Percentiles rank a stretch among this genome's conserved stretches.
Evolutionary conservation across 2,797 vertebrate genomes (phyloP).

Genomic region (Pteronotus mesoamericanus): DNA sequence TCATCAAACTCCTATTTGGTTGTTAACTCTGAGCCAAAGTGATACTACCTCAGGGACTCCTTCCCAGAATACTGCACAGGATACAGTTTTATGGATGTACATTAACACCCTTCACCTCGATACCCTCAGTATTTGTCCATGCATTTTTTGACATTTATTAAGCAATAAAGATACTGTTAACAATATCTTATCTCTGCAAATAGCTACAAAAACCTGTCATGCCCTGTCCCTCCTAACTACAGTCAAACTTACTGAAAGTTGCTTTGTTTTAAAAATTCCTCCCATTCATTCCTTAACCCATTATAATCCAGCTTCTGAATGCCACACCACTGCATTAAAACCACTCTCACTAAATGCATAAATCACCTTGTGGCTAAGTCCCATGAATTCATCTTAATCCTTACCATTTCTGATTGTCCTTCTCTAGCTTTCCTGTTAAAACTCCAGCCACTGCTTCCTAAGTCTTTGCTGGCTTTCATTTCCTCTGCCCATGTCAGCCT

Average conservation of each 20-base stretch:
- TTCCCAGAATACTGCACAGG: background rate
- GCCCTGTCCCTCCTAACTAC: background rate
- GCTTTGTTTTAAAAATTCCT: background rate
- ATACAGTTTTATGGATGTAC: background rate
- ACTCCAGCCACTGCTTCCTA: background rate
- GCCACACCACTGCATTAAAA: background rate
- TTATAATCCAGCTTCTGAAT: background rate
- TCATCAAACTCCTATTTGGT: background rate
- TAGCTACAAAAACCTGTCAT: background rate
- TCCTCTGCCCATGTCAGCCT: background rate
- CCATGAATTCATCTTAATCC: background rate
- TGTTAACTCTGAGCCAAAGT: background rate
- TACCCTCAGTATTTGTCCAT: background rate
- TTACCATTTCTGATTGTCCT: background rate
- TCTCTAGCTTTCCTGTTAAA: background rate
- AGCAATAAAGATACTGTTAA: background rate
- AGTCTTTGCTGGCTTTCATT: background rate
- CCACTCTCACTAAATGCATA: background rate
- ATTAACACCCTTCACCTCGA: background rate
- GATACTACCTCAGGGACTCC: background rate
- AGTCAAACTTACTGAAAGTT: background rate
- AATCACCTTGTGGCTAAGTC: background rate
- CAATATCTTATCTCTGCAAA: background rate
- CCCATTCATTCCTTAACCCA: background rate
- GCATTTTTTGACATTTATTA: background rate